Evolutionary conservation across 2,113 vertebrate species (phyloP).

Genomic region (Apeltes quadracus): DNA sequence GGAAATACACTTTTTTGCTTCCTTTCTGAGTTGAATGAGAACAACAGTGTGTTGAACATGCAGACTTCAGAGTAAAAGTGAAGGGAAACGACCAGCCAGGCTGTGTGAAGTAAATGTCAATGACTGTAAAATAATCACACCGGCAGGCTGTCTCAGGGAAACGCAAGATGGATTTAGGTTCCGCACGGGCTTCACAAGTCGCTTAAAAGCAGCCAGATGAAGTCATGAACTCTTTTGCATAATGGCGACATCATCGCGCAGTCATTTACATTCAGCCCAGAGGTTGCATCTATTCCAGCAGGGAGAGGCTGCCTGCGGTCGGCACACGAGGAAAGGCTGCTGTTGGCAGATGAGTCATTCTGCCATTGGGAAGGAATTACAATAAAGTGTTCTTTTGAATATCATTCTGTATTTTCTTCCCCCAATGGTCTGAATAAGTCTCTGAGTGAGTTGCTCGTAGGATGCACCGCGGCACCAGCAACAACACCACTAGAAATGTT

Average conservation of each 20-base stretch:
- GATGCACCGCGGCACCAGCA: no score
- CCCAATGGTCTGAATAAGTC: not conserved
- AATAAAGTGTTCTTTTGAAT: not conserved
- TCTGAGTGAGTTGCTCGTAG: not conserved
- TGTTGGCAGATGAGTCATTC: not conserved
- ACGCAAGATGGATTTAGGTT: no score
- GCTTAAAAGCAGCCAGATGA: not conserved
- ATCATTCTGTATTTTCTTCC: not conserved
- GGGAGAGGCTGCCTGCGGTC: not conserved
- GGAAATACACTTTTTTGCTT: not conserved
- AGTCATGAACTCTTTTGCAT: not conserved
- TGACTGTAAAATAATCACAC: constrained; percentile 1
- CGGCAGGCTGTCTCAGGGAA: not conserved
- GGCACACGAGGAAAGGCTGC: not conserved
- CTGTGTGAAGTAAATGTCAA: not conserved
- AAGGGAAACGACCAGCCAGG: not conserved
- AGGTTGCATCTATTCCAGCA: not conserved
- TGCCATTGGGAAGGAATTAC: not conserved
- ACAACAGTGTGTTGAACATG: not conserved
- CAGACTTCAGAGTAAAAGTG: not conserved
- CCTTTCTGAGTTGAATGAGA: not conserved
- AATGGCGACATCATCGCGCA: no score
- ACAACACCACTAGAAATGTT: no score
- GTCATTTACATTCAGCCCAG: not conserved
- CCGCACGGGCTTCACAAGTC: not conserved